Evolutionary conservation across 2,797 vertebrate species (phyloP), one percentile per base, ranked within the genome.

Genomic region (Picus viridis): DNA sequence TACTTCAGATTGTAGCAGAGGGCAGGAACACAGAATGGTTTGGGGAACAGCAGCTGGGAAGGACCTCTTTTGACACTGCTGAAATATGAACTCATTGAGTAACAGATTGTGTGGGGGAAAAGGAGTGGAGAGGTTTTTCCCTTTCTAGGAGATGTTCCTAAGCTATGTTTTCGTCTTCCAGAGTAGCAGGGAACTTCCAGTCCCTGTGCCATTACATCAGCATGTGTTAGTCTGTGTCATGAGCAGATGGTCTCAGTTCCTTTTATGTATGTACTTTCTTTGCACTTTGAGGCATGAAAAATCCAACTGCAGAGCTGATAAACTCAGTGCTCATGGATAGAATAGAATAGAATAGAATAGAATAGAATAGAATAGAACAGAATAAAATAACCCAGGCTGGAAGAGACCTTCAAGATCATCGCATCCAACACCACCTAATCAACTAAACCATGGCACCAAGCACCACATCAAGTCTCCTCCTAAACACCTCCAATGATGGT

Each of bases 161-260:
- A 94, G 64, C 34, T 80, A 27, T 77, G 59, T 81, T 90, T 94
- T 91, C 47, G 67, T 89, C 90, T 81, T 83, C 67, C 74, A 54
- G 83, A 94, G 84, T 68, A 93, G 84, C 87, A 91, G 77, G 87
- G 85, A 93, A 88, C 89, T 95, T 95, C 93, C 89, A 92, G 83
- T 91, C 43, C 65, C 64, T 34, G 19, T 27, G 29, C 34, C 54
- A 36, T 95, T 95, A 89, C 64, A 41, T 91, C 94, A 92, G 51
- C 68, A 65, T 19, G 26, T 85, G 90, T 93, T 94, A 85, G 73
- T 93, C 70, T 91, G 68, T 92, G 90, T 89, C 49, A 32, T 72
- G 77, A 93, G 75, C 51, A 77, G 39, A 71, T 80, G 75, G 59
- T 78, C 63, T 83, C 76, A 24, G 54, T 91, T 95, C 71, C 71